Evolutionary conservation across 2,888 invertebrate species (phyloP), one percentile per base, ranked within the genome.

Genomic region (Zele albiditarsus): DNA sequence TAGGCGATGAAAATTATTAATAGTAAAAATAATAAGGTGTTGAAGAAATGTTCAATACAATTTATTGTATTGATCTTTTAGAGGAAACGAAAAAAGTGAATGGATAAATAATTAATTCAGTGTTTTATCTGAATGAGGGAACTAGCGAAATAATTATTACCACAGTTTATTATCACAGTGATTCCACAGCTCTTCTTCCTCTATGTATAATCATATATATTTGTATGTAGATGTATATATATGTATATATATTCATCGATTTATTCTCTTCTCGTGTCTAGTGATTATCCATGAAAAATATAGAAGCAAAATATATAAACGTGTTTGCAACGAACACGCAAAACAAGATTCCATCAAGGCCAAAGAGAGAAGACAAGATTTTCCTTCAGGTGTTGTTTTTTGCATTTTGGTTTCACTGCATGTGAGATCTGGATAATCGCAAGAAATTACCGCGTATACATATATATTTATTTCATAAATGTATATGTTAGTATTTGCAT

Each of bases 341-440:
- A 71, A 71, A 72, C 72, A 33, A 72, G 72, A 66, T 62, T 72
- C 53, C 63, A 63, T 65, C 63, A 63, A 71, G 63, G 71, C 49
- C 65, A 53, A 65, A 65, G 57, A 69, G 28, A 31, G 71, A 33
- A 71, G 14, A 60, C 25, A 28, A 60, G 60, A 63, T 63, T 63
- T 63, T 63, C 38, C 63, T 23, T 31, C 63, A 63, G 38, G 38
- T n/a, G 31, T 31, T 31, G 16, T 31, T 25, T 20, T 23, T 6
- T 0, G 5, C 1, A 38, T 38, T 25, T 28, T 62, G 4, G 14
- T 31, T 31, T 27, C 5, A 31, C n/a, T 27, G 46, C 46, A 46
- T 46, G 16, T 62, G 33, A n/a, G 33, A 63, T 63, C 63, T 63
- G n/a, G 63, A 63, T 63, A 63, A 63, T 63, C 63, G 31, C 16